Percentiles rank a stretch among this genome's conserved stretches.
Evolutionary conservation across 2,113 vertebrate species (phyloP).

Genomic region (Physeter macrocephalus): DNA sequence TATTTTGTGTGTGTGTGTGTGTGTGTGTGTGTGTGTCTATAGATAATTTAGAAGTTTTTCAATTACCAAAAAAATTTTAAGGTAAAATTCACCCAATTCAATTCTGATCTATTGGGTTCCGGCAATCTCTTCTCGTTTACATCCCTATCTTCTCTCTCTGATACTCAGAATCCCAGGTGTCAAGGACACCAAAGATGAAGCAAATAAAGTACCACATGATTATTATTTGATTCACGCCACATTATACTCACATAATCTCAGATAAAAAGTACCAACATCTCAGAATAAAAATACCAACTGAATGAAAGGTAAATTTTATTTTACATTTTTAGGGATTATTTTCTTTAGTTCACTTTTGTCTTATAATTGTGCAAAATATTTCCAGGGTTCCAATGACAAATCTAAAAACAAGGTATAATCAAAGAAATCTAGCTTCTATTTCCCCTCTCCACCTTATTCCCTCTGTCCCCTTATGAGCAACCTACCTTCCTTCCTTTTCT

Average conservation of each 20-base stretch:
- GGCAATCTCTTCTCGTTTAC: neutral
- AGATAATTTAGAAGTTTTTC: neutral
- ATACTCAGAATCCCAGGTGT: neutral
- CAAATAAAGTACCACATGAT: neutral
- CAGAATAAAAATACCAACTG: neutral
- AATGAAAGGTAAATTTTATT: neutral
- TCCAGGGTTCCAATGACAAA: neutral
- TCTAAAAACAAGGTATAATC: neutral
- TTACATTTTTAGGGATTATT: neutral
- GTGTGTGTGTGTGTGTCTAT: too few relatives aligned
- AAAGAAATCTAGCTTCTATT: neutral
- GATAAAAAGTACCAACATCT: neutral
- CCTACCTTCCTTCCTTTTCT: neutral
- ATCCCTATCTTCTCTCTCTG: neutral
- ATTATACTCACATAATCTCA: neutral
- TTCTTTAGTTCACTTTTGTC: neutral
- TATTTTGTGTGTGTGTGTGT: too few relatives aligned
- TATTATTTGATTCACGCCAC: neutral
- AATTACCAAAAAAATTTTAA: neutral
- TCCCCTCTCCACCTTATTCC: neutral
- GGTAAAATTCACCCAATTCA: neutral
- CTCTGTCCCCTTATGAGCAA: neutral
- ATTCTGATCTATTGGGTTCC: neutral
- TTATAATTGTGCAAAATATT: constrained; percentile 7
- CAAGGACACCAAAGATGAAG: neutral